Evolutionary conservation across 1,140 invertebrate genomes (phyloP), one percentile per base, ranked within the genome.

Genomic region (Aricia agestis): DNA sequence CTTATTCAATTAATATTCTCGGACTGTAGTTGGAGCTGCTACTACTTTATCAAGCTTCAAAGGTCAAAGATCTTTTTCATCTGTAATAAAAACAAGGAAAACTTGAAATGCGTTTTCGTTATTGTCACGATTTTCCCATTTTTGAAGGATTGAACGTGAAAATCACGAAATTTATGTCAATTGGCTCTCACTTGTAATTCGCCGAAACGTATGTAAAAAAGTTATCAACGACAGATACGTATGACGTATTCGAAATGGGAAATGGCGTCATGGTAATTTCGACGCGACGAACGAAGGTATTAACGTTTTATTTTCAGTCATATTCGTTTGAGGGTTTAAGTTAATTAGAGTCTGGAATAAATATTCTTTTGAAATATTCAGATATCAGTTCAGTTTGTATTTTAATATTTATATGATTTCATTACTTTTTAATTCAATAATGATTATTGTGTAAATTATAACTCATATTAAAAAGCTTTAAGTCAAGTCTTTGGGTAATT

Each of bases 291-390:
- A 52, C 13, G 9, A 13, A 52, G 10, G 45, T 52, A 52, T 52
- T 52, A 15, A 52, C 45, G 59, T 63, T 63, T 63, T 19, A 63
- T 63, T 52, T 18, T 63, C 59, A 13, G 11, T 63, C 59, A 25
- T 25, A 19, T 63, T 25, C 59, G 59, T 63, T 59, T 25, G 59
- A 31, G 59, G 59, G 18, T 63, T 19, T 63, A 63, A 63, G 59
- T 19, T 63, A 63, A 63, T 63, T 63, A 25, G 17, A 63, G 17
- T 25, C 17, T n/a, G 59, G 2, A 25, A 63, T 63, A 9, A 63
- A 63, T 63, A 63, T 63, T 18, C 59, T 10, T 52, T 52, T 52
- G 13, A 52, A 52, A 52, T 9, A 3, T 52, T 52, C 45, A 13
- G 45, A 42, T 42, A 42, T 36, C 36, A 9, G 36, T 36, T 36